phyloP scores from a whole-genome alignment of 2,113 vertebrate species.

The Coptodon bakossiorum region DNA sequence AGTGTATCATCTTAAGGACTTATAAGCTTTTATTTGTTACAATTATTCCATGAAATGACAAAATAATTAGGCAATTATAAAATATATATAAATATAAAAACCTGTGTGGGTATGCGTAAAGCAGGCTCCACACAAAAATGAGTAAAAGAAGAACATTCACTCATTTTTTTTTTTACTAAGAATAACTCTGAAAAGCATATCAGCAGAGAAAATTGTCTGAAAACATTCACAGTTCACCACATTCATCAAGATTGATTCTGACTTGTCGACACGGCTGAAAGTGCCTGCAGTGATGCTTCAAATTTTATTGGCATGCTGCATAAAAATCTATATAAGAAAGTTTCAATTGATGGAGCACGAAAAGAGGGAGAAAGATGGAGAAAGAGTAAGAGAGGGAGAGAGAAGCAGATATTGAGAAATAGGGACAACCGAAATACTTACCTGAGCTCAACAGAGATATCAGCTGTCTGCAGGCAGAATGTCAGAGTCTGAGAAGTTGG shows the following conservation, averaged over 20 bases:
- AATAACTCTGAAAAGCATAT: not conserved
- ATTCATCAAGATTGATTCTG: slow-evolving; percentile 30
- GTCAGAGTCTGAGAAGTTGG: slow-evolving; percentile 3
- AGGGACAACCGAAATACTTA: not conserved
- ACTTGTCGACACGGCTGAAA: not conserved
- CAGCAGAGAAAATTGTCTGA: not conserved
- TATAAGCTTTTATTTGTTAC: slow-evolving; percentile 9
- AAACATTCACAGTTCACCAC: not conserved
- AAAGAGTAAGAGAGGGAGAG: not conserved
- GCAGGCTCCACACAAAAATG: not conserved
- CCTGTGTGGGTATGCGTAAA: not conserved
- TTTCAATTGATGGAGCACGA: not conserved
- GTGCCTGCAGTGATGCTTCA: slow-evolving; percentile 1
- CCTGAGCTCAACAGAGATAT: slow-evolving; percentile 14
- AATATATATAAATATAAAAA: not conserved
- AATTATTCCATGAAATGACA: not conserved
- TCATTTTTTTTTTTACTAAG: not conserved
- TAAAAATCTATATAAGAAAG: not conserved
- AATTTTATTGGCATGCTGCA: not conserved
- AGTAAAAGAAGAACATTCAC: not conserved
- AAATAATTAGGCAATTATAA: not conserved
- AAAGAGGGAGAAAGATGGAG: not conserved
- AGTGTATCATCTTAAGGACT: not conserved
- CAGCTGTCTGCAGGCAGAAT: slow-evolving; percentile 45
- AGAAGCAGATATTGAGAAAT: not conserved